Conservation (phyloP, 2,113 vertebrate genomes). For the Cricetomys ansorgei region DNA sequence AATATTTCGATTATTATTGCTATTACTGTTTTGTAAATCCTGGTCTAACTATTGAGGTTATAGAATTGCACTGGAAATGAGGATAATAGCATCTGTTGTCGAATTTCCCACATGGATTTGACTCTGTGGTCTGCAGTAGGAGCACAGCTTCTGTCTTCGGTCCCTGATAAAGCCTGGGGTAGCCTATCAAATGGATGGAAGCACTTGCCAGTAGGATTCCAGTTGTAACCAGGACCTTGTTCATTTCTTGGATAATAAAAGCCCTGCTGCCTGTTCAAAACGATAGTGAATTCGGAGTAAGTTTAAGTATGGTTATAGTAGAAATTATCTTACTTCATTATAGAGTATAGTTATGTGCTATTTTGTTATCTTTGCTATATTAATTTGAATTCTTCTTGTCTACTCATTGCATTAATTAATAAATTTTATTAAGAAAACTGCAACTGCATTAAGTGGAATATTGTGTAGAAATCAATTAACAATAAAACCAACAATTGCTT, state of each 20-base stretch:
- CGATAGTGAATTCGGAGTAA: conserved; percentile 56
- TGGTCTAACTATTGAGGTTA: neutral
- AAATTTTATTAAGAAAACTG: conserved; percentile 44
- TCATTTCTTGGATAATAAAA: neutral
- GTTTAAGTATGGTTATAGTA: conserved; percentile 38
- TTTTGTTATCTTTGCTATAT: neutral
- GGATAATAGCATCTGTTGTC: neutral
- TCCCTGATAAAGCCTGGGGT: neutral
- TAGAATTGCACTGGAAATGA: conserved; percentile 4
- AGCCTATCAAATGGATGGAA: conserved; percentile 15
- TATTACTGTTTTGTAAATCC: neutral
- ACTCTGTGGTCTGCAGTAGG: neutral
- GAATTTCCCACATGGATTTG: neutral
- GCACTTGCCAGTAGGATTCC: conserved; percentile 34
- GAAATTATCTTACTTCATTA: conserved; percentile 40
- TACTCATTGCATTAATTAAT: conserved; percentile 30
- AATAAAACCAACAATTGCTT: conserved; percentile 1
- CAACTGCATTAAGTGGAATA: conserved; percentile 34
- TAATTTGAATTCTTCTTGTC: neutral
- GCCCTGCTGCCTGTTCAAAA: conserved; percentile 48
- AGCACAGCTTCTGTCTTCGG: neutral
- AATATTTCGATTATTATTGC: neutral
- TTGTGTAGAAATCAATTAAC: conserved; percentile 29
- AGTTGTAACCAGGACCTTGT: accelerated
- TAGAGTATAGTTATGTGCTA: neutral